Evolutionary conservation across 2,888 invertebrate genomes (phyloP), one percentile per base, ranked within the genome.

Genomic region (Cheiracanthium punctorium): DNA sequence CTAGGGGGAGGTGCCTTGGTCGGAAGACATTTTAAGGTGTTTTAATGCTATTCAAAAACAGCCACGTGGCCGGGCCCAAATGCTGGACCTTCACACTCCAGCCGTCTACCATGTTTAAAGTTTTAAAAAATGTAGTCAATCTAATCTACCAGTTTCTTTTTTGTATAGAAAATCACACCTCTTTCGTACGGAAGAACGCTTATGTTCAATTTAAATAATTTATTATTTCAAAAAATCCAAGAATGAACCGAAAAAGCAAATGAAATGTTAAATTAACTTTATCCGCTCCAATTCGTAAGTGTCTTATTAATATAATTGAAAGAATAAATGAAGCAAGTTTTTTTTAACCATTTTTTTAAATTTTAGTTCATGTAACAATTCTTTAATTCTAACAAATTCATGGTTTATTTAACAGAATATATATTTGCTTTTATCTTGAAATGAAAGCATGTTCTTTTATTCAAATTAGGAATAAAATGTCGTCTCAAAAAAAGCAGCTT

Each of bases 251-350:
- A 58, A 58, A 58, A 12, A 58, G 24, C 12, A 58, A 58, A 58
- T 24, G 24, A 4, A 58, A 58, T 58, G 58, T 58, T 58, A 24
- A 58, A 58, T 58, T 58, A 58, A 58, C 58, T 20, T 58, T 58
- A 58, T 58, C 5, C 24, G 20, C 58, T 24, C 24, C 24, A 24
- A 58, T 58, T 58, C 24, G 24, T 24, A 58, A 58, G 58, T 58
- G 24, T 58, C 12, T 20, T 20, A 58, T 58, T 48, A 58, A 58
- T 58, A 24, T 24, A 58, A 58, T 24, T 24, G 24, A 58, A 58
- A 24, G 58, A 24, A 58, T 20, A 24, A 58, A 58, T 58, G 24
- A 58, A 58, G 58, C 24, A 5, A 24, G 10, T 48, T 17, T 58
- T 58, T n/a, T 58, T 24, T 37, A 37, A 37, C 37, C n/a, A n/a